Percentiles rank a stretch among this genome's conserved stretches.
Evolutionary conservation across 2,113 vertebrate species (phyloP).

Genomic region (Hydrolagus affinis): DNA sequence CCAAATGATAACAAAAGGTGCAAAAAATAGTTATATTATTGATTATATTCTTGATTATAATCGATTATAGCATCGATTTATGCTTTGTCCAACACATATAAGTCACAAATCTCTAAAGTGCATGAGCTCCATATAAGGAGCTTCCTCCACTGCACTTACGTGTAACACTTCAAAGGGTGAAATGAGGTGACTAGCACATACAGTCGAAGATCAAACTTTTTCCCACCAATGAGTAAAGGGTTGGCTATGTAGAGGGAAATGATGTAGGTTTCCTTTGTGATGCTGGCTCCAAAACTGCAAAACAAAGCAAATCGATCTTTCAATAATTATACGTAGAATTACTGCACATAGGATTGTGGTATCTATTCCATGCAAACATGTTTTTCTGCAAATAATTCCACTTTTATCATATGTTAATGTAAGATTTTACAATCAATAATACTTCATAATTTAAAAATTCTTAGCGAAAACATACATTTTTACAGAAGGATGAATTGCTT

Average conservation of each 20-base stretch:
- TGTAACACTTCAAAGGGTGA: constrained; percentile 88
- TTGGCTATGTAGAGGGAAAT: constrained; percentile 95
- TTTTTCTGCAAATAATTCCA: background rate
- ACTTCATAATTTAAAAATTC: too few species aligned
- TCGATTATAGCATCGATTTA: too few species aligned
- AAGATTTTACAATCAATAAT: too few species aligned
- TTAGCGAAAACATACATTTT: background rate
- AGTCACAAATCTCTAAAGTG: too few species aligned
- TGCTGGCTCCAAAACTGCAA: constrained; percentile 75
- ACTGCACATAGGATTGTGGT: too few species aligned
- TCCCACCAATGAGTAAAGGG: constrained; percentile 85
- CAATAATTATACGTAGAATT: too few species aligned
- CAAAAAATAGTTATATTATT: background rate
- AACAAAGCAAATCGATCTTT: constrained; percentile 11
- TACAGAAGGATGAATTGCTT: background rate
- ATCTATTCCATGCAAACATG: background rate
- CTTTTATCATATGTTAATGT: too few species aligned
- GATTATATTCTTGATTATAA: too few species aligned
- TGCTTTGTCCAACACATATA: too few species aligned
- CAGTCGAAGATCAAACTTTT: constrained; percentile 92
- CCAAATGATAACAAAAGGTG: background rate
- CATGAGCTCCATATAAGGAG: too few species aligned
- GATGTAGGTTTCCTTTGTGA: constrained; percentile 86
- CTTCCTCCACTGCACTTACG: constrained; percentile 58
- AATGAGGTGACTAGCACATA: constrained; percentile 91